Base-by-base conservation (phyloP, 2,888 invertebrate genomes). In the Oscheius onirici region DNA sequence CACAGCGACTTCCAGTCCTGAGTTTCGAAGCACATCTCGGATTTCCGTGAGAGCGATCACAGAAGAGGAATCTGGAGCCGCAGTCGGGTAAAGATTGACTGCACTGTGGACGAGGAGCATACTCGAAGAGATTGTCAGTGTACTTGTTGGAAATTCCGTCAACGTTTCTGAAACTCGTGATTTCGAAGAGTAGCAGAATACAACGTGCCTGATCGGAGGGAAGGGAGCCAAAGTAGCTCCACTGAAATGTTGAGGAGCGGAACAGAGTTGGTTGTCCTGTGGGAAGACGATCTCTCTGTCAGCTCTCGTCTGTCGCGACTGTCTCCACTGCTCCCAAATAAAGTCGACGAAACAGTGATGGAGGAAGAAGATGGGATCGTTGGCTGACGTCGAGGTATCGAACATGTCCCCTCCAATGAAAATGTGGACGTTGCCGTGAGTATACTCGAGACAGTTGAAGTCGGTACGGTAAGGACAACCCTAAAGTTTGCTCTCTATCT, bases 321-420 rank as follows among this genome's bases (percentile, higher is more conserved):
- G 76, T 52, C 84, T 71, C 79, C 80, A 84, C 60, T 83, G 66
- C 68, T 88, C 87, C 87, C 88, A 88, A 5, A 88, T 74, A 17
- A 84, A 78, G 74, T 89, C 88, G 34, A 88, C 81, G 71, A 88
- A 88, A 0, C 83, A 73, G 69, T 89, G 88, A 63, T 87, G 87
- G 17, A 88, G 72, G 77, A 82, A 88, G 78, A 88, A 88, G 8
- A 84, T 73, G 0, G 88, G 88, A 75, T 88, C 88, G 61, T 86
- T 87, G 20, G 83, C 84, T 6, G 84, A 79, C 3, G 83, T 84
- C 3, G 80, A 69, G 15, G 77, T 78, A 49, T 81, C 81, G 61
- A 78, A 81, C 81, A 81, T 81, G 49, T 81, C 77, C n/a, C 84
- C 84, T 26, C 84, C 84, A 24, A 84, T 78, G 55, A 78, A 83